Base-by-base conservation (phyloP, 2,888 invertebrate genomes). In the Torymus aiolomorphi region DNA sequence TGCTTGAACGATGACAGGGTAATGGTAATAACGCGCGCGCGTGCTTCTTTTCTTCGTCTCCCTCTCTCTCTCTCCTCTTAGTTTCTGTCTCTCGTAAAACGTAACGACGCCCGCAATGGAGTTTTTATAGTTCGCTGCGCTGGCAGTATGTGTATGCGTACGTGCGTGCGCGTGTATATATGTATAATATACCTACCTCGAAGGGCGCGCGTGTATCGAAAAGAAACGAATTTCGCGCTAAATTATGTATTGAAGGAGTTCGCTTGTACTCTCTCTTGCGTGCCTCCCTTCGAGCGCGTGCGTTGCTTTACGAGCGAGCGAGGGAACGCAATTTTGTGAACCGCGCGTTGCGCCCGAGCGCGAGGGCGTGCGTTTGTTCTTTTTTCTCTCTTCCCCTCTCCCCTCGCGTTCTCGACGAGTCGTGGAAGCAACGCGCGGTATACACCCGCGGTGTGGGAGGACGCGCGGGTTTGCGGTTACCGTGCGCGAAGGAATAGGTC, bases 151-250 rank as follows among this genome's bases (percentile, higher is more conserved):
- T 16, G 66, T 31, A 49, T 20, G 54, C 18, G 31, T 31, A 3
- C 31, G 8, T 31, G 31, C 8, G 24, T 24, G 3, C 3, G 3
- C 2, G 8, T 31, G 31, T 31, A 31, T 31, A 31, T 31, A 31
- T 31, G 24, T 24, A 24, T 24, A n/a, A 31, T 31, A 31, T 3
- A 31, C 49, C 31, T 18, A 66, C 49, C 62, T 72, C 61, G 61
- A 52, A 61, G 42, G n/a, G 67, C 42, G 42, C 62, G 20, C 61
- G 56, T 14, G 13, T 72, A 76, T 76, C 67, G 80, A 61, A 80
- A 76, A 72, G 76, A 80, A 80, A 71, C 76, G 71, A 80, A 80
- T 76, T 80, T 80, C 72, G 54, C 70, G 80, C 75, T 76, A 62
- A 76, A 80, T 80, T 80, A 76, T 76, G 67, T 65, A 71, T 76